Percentiles rank a stretch among this genome's conserved stretches.
Conservation (phyloP, 30 jellyfish, hydroid and myxozoan genomes). For the Sanderia malayensis region DNA sequence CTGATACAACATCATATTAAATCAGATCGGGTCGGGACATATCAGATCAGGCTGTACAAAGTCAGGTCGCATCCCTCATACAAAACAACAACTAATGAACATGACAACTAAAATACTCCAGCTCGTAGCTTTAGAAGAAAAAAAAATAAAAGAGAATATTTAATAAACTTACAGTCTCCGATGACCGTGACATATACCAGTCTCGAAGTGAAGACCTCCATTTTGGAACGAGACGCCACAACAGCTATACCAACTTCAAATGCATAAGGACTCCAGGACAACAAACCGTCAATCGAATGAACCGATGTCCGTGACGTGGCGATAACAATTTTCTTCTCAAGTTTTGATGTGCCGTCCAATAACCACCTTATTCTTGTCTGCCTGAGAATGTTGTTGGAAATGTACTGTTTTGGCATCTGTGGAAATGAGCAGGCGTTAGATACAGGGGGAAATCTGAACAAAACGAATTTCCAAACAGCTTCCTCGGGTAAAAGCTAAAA, state of each 20-base stretch:
- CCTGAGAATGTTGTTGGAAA: neutral
- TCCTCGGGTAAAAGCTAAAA: too few relatives aligned
- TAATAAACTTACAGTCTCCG: conserved; percentile 50
- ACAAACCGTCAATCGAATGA: neutral
- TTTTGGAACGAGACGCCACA: neutral
- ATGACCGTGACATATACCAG: neutral
- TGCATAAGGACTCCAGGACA: conserved; percentile 16
- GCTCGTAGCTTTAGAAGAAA: too few relatives aligned
- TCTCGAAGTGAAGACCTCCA: neutral
- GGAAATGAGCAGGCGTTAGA: neutral
- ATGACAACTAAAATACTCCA: too few relatives aligned
- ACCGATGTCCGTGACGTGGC: neutral
- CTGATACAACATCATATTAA: too few relatives aligned
- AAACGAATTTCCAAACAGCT: too few relatives aligned
- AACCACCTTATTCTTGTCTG: neutral
- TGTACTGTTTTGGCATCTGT: conserved; percentile 43
- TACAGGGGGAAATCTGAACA: neutral
- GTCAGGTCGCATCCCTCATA: too few relatives aligned
- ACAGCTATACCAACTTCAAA: conserved; percentile 7
- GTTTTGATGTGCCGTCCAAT: neutral
- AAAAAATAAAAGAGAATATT: too few relatives aligned
- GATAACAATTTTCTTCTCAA: neutral
- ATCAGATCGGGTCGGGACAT: too few relatives aligned
- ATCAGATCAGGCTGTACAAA: too few relatives aligned
- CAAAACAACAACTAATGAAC: too few relatives aligned